Percentiles rank a stretch among this genome's conserved stretches.
Evolutionary conservation across 2,888 invertebrate species (phyloP).

Genomic region (Neoitamus cyanurus): DNA sequence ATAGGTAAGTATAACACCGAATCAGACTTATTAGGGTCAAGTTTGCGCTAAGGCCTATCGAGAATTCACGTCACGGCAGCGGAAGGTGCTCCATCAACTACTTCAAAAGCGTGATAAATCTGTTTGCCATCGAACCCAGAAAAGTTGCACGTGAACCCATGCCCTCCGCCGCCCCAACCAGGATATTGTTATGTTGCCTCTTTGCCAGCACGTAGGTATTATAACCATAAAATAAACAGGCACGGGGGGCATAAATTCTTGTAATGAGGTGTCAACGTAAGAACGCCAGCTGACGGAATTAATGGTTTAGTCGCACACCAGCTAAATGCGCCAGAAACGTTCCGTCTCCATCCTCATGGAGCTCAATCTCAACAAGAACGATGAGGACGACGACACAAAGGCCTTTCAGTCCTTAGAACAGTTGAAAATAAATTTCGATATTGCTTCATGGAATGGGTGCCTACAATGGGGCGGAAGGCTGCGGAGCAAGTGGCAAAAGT

Average conservation of each 20-base stretch:
- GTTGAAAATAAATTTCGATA: constrained; percentile 33
- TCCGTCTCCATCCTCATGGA: background rate
- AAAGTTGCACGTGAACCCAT: background rate
- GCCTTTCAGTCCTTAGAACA: constrained; percentile 8
- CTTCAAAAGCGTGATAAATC: background rate
- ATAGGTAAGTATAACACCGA: background rate
- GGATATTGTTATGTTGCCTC: background rate
- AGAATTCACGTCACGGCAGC: background rate
- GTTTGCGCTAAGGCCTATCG: background rate
- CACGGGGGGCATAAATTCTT: background rate
- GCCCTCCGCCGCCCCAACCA: background rate
- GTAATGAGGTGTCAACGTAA: background rate
- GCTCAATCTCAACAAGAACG: background rate
- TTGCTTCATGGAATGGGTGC: background rate
- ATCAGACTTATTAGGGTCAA: background rate
- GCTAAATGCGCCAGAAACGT: background rate
- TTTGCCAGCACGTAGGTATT: background rate
- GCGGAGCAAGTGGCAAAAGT: background rate
- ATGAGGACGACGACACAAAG: constrained; percentile 5
- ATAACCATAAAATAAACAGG: constrained; percentile 1
- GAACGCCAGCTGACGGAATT: constrained; percentile 1
- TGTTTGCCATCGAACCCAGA: background rate
- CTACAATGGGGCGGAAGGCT: background rate
- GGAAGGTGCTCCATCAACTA: background rate
- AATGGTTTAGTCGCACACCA: background rate